Base-by-base conservation (phyloP, 2,888 invertebrate species). In the Aproaerema taeniolella region DNA sequence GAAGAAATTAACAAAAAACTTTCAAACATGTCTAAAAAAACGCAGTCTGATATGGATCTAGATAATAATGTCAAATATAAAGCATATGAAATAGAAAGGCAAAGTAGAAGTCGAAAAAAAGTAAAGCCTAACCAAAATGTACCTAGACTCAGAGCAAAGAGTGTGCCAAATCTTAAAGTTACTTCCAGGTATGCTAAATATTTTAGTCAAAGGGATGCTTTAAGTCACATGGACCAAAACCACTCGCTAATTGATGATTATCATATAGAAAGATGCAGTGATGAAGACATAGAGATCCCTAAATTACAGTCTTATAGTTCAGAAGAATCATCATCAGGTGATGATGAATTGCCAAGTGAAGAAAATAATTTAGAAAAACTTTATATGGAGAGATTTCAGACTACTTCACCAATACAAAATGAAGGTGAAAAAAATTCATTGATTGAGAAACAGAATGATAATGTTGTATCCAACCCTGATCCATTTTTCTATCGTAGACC, bases 1-100 rank as follows among this genome's bases (percentile, higher is more conserved):
- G 91, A 93, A 55, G 91, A 92, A 70, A 93, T 95, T 20, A 94
- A 92, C 61, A 91, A 90, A 41, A 85, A 85, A 52, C 62, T 85
- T 20, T 55, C 63, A 8, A 55, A 65, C 20, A 76, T 78, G 58
- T 56, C 71, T 26, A 78, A 70, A 55, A 73, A 74, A 26, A 53
- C 65, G 20, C 62, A 53, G 37, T 60, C 76, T 12, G 73, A 75
- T 53, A 54, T 75, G 14, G 52, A 61, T 29, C 15, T 65, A 17
- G 73, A 71, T 40, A 50, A 49, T 24, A 66, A 82, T 49, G 47
- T 66, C 6, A 83, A 85, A 61, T 83, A 81, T 47, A 82, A 80
- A 60, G 62, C 73, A 10, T 77, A 71, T 65, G 80, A 83, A 64
- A 83, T 81, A 44, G 77, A 81, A 52, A 70, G 71, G 38, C 78